Evolutionary conservation across 2,113 vertebrate species (phyloP), one percentile per base, ranked within the genome.

Genomic region (Nesogale talazaci): DNA sequence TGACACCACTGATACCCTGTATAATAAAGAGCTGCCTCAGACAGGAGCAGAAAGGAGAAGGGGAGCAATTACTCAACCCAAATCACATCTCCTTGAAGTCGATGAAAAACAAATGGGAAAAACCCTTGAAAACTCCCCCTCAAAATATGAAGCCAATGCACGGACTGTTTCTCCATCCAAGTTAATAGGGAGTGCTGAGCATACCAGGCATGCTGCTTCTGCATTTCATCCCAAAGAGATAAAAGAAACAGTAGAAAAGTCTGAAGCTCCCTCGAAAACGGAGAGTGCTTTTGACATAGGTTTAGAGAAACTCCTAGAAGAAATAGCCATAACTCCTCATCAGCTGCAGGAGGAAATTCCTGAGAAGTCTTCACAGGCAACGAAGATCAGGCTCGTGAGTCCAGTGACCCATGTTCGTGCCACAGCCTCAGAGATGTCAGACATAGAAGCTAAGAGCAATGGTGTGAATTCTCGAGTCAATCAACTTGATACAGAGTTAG

Each of bases 291-390:
- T 98, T 72, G 92, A 90, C 86, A 36, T 0, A 63, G 97, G 95
- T 65, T 93, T 98, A 88, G 89, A 97, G 95, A 96, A 97, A 84
- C 91, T 97, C 83, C 27, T 97, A 86, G 95, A 88, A 90, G 97
- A 98, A 96, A 25, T 27, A 27, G 56, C 94, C 80, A 85, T 93
- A 77, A 0, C 23, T 95, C 89, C 17, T 74, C 57, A 69, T 12
- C 3, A 42, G 9, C 63, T 74, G 29, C 74, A 87, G 57, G 63
- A 92, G n/a, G 93, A 95, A 25, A n/a, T 31, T 59, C 46, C 34
- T 59, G 10, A 82, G 74, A 72, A 3, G 52, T 0, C 31, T 4
- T 88, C 90, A 65, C 81, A 65, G 1, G 42, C 86, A 92, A 93
- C 94, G 65, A 65, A 94, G 59, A 61, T 57, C 72, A 78, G 81